Evolutionary conservation across 2,113 vertebrate species (phyloP), one percentile per base, ranked within the genome.

Genomic region (Pedionomus torquatus): DNA sequence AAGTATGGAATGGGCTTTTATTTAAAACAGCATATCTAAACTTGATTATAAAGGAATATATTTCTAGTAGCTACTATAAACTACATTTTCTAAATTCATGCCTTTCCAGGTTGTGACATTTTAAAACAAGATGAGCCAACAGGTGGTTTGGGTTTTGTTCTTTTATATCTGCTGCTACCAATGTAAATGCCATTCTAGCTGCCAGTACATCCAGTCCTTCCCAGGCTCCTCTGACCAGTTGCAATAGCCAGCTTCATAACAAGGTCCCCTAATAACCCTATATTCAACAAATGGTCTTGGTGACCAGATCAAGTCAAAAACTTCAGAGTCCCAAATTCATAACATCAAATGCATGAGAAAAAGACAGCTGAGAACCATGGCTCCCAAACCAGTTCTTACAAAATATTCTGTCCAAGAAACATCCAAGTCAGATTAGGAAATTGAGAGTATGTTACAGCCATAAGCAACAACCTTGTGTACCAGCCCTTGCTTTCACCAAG

Each of bases 1-100:
- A 89, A 64, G 61, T 79, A 49, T 95, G 83, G 57, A 90, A 89
- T 26, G 64, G 8, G 17, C 35, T 71, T 83, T 96, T 52, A 87
- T 87, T 95, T 79, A 72, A 69, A 90, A 93, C 52, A 87, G 19
- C 13, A 0, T 65, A 37, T 9, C 41, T 81, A 89, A 89, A 92
- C 83, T 64, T 31, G 23, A 37, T 86, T 84, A 51, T 78, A 74
- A 87, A 72, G 52, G 37, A 95, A 52, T 57, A 5, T 39, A 37
- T 58, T 95, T 87, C 74, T 90, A 91, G 48, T 46, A 75, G 69
- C 69, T 88, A 63, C 81, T 84, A 57, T n/a, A 75, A 94, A 72
- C 76, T 39, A 70, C 5, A 5, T 44, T 54, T 75, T 48, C 71
- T 83, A 76, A 78, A 28, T 83, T 52, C n/a, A 43, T 65, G 31